phyloP scores from a whole-genome alignment of 2,113 vertebrate genomes.

The Gavia stellata region DNA sequence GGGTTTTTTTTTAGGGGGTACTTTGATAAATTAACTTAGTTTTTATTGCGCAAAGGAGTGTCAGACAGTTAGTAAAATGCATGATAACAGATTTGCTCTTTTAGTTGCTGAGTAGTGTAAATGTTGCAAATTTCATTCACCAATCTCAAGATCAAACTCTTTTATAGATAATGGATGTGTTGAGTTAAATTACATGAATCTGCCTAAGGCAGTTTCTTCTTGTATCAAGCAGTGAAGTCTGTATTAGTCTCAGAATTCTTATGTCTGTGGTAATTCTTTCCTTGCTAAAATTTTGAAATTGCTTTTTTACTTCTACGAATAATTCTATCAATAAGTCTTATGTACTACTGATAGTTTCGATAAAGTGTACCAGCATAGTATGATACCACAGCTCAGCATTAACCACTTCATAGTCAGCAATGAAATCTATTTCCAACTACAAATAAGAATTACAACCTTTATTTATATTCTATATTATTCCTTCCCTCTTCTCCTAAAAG shows the following conservation, averaged over 20 bases:
- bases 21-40: neutral
- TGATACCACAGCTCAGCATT: neutral
- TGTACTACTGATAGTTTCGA: neutral
- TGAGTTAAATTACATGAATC: conserved; percentile 16
- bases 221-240: neutral
- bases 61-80: neutral
- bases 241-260: neutral
- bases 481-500: neutral
- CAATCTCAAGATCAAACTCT: conserved; percentile 1
- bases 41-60: neutral
- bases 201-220: conserved; percentile 16
- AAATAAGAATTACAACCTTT: neutral
- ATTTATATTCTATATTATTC: neutral
- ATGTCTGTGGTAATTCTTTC: neutral
- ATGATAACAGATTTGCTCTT: neutral
- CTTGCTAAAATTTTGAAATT: neutral
- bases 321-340: neutral
- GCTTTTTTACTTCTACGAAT: neutral
- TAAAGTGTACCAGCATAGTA: neutral
- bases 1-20: neutral
- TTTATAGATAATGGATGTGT: neutral
- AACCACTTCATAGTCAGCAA: neutral
- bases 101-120: neutral
- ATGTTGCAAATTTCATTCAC: neutral
- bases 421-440: neutral